These are phyloP conservation scores for Acanthacorydalis orientalis DNA, from an alignment of 2,888 invertebrate genomes.

Conservation along the genomic window DNA sequence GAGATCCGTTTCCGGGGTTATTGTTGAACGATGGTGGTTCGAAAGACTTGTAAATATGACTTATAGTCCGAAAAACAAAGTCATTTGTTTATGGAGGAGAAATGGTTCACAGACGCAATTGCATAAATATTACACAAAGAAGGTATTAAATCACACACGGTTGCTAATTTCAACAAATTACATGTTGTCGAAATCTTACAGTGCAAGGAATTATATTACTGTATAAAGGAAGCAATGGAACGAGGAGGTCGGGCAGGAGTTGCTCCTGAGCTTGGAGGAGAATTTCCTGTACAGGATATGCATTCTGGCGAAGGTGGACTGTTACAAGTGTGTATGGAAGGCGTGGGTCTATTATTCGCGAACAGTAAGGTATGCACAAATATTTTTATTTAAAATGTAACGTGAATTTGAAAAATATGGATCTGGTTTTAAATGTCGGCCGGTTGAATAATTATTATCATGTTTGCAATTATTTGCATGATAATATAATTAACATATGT, in stretches of 20 bases:
- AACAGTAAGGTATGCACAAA: constrained; percentile 83
- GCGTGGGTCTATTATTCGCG: constrained; percentile 95
- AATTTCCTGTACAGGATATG: constrained; percentile 97
- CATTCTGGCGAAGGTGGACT: constrained; percentile 93
- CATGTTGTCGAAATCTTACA: constrained; percentile 25
- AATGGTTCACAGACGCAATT: constrained; percentile 88
- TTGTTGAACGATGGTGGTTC: constrained; percentile 97
- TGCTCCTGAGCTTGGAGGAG: constrained; percentile 66
- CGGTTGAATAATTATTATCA: no score
- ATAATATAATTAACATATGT: no score
- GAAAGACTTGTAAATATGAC: constrained; percentile 99
- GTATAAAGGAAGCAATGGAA: constrained; percentile 98
- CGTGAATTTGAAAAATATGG: no score
- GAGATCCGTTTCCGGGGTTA: constrained; percentile 67
- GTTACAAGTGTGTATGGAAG: constrained; percentile 98
- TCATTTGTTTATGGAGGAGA: constrained; percentile 92
- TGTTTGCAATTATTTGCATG: no score
- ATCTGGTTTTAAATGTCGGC: no score
- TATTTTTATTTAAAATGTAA: no score
- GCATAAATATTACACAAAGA: constrained; percentile 97
- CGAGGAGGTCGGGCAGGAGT: constrained; percentile 59
- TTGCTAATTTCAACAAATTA: background rate
- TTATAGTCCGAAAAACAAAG: constrained; percentile 95
- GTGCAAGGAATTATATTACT: constrained; percentile 97
- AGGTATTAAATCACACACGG: constrained; percentile 39